Evolutionary conservation across 2,113 vertebrate genomes (phyloP), one percentile per base, ranked within the genome.

Genomic region (Emydura subglobosa): DNA sequence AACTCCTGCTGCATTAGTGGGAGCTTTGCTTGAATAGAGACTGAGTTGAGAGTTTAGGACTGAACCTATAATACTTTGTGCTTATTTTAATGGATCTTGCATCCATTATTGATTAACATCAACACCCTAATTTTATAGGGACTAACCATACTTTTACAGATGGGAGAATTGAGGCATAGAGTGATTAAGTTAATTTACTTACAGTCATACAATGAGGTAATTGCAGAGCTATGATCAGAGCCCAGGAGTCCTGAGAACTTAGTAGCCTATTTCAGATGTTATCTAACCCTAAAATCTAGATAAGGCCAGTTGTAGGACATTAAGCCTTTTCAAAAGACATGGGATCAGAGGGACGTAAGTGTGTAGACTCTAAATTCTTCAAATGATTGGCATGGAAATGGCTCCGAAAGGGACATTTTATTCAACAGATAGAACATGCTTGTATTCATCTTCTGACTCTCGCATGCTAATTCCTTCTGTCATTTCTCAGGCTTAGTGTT

Each of bases 381-480:
- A 50, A 88, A 88, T 82, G 83, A n/a, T 29, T 0, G 25, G 79
- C 39, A 44, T 39, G n/a, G 82, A 87, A 92, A 81, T 24, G 47
- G 34, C 47, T 95, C 84, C 86, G 82, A 80, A 81, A 72, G 27
- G 78, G 29, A 90, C 55, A 10, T 57, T 96, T 78, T 92, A 87
- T 31, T 91, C 42, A 95, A 34, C 91, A 97, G 93, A 92, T 94
- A 86, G 85, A 95, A 95, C 88, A 94, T 85, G 74, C 74, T 95
- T 95, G 59, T 51, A 85, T 89, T 88, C 85, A 51, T 55, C 1
- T 2, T 88, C 78, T 34, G 79, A 39, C 65, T 93, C 8, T 1
- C 59, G 55, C 42, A 78, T 51, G 6, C 53, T 97, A 96, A 97
- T 96, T 27, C 47, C 51, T 86, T 94, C 76, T 96, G 97, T 97